Percentiles rank a stretch among this genome's conserved stretches.
Conservation (phyloP, 2,797 vertebrate genomes). For the Carapus acus region DNA sequence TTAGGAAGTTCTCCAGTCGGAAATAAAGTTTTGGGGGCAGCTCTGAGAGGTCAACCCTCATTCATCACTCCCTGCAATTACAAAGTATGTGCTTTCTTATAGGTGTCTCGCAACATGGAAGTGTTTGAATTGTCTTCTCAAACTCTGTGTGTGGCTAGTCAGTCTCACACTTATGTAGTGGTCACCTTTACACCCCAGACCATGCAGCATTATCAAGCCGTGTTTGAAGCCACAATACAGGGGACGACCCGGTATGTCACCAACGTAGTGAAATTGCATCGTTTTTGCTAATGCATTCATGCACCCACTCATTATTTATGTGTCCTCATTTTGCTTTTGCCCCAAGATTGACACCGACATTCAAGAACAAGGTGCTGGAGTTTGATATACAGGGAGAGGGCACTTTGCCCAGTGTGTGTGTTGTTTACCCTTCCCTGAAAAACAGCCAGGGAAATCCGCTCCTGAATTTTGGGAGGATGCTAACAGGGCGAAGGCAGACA, state of each 20-base stretch:
- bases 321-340: not conserved
- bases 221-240: slow-evolving; percentile 50
- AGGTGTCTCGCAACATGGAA: slow-evolving; percentile 32
- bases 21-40: no score
- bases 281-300: no score
- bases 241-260: slow-evolving; percentile 43
- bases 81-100: slow-evolving; percentile 7
- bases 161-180: slow-evolving; percentile 46
- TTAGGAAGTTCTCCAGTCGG: not conserved
- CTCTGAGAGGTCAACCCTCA: no score
- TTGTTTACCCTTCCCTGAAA: slow-evolving; percentile 70
- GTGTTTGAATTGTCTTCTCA: slow-evolving; percentile 46
- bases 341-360: slow-evolving; percentile 55
- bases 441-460: slow-evolving; percentile 67
- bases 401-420: slow-evolving; percentile 73
- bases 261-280: no score
- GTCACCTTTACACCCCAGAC: slow-evolving; percentile 57
- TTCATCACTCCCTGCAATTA: not conserved
- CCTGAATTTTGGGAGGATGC: slow-evolving; percentile 76
- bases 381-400: slow-evolving; percentile 82
- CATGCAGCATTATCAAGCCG: slow-evolving; percentile 46
- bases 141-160: slow-evolving; percentile 46
- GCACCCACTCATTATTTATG: no score
- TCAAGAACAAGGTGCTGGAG: slow-evolving; percentile 62
- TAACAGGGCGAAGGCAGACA: slow-evolving; percentile 62